phyloP scores from a whole-genome alignment of 2,113 vertebrate species.

The Sphyrna mokarran region DNA sequence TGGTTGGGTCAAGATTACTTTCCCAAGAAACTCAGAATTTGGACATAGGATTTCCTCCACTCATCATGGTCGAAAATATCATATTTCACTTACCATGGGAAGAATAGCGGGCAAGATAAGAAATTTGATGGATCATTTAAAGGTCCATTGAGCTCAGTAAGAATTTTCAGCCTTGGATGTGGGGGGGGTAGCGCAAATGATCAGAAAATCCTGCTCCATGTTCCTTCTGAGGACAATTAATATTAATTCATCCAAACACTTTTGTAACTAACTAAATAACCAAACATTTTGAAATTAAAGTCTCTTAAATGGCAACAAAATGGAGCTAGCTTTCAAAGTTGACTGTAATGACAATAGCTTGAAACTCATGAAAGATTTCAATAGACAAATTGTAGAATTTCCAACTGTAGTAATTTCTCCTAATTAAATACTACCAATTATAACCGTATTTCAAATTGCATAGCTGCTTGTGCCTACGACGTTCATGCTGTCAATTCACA shows the following conservation, averaged over 20 bases:
- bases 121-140: too few species aligned
- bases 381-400: background rate
- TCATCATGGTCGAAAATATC: too few species aligned
- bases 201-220: too few species aligned
- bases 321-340: background rate
- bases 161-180: too few species aligned
- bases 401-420: background rate
- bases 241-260: background rate
- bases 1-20: background rate
- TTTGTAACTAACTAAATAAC: background rate
- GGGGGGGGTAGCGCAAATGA: too few species aligned
- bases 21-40: background rate
- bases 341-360: background rate
- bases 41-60: background rate
- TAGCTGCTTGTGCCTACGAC: background rate
- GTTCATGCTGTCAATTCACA: background rate
- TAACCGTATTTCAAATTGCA: background rate
- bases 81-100: too few species aligned
- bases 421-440: background rate
- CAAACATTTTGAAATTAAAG: background rate
- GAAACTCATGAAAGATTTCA: background rate
- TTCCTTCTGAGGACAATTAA: background rate
- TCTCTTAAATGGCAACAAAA: background rate
- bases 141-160: too few species aligned
- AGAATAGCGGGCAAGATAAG: too few species aligned